Conservation (phyloP, 2,797 vertebrate genomes). For the Amazonetta brasiliensis region DNA sequence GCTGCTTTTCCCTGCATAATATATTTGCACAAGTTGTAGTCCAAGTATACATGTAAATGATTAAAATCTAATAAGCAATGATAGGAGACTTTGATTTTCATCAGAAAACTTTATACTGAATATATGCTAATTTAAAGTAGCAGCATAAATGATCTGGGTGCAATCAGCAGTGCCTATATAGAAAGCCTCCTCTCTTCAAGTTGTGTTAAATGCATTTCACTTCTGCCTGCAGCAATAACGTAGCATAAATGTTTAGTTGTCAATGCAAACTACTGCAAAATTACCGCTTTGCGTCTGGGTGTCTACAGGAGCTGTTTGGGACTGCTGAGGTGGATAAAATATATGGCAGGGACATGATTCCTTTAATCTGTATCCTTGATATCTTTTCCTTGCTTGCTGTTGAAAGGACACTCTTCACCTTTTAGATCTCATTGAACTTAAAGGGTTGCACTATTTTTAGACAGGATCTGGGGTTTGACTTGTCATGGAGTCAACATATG, state of each 20-base stretch:
- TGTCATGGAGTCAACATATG: background rate
- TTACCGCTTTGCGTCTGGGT: background rate
- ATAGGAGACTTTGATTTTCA: background rate
- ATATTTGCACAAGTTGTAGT: background rate
- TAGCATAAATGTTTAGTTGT: background rate
- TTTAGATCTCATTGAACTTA: background rate
- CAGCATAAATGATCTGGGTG: background rate
- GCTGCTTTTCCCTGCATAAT: background rate
- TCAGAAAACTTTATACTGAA: background rate
- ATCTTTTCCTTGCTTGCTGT: background rate
- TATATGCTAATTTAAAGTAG: background rate
- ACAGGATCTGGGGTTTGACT: background rate
- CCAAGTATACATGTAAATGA: background rate
- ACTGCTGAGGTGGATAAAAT: background rate
- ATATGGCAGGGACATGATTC: background rate
- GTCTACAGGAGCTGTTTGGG: background rate
- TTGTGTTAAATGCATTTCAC: background rate
- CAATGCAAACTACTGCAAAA: background rate
- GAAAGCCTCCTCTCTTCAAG: background rate
- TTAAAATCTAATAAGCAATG: constrained; percentile 27
- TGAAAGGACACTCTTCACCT: background rate
- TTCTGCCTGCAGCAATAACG: accelerated
- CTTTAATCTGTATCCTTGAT: accelerated
- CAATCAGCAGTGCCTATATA: background rate
- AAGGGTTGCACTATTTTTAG: background rate